phyloP scores from a whole-genome alignment of 2,113 vertebrate species.

The Entomyzon cyanotis region DNA sequence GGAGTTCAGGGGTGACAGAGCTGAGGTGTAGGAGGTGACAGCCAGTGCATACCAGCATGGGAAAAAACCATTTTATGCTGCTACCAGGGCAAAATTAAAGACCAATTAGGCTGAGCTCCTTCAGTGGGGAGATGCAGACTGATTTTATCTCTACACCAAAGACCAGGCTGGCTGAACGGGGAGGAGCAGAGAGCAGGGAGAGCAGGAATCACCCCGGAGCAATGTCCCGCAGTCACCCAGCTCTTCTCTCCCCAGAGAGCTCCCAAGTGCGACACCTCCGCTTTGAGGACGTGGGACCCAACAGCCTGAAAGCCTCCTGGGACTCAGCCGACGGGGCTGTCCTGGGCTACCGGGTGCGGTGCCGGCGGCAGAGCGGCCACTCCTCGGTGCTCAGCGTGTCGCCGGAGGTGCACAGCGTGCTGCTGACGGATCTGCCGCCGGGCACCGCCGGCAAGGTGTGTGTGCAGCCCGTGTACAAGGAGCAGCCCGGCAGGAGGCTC shows the following conservation, averaged over 20 bases:
- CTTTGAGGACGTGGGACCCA: slow-evolving; percentile 29
- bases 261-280: slow-evolving; percentile 53
- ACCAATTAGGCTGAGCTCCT: background rate
- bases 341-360: slow-evolving; percentile 84
- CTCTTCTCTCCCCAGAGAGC: slow-evolving; percentile 12
- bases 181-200: background rate
- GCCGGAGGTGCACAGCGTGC: slow-evolving; percentile 73
- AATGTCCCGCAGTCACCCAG: rapidly evolving
- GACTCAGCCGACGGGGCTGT: slow-evolving; percentile 63
- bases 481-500: slow-evolving; percentile 71
- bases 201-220: rapidly evolving
- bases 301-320: slow-evolving; percentile 80
- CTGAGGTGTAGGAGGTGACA: background rate
- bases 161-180: background rate
- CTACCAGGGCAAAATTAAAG: background rate
- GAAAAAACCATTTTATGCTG: background rate
- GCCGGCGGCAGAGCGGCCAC: slow-evolving; percentile 66
- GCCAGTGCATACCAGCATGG: too few relatives aligned
- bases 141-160: rapidly evolving
- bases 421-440: slow-evolving; percentile 67
- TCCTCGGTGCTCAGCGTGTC: slow-evolving; percentile 70
- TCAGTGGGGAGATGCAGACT: rapidly evolving
- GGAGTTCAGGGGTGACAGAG: background rate
- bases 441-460: slow-evolving; percentile 76
- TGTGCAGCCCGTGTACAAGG: slow-evolving; percentile 81